Base-by-base conservation (phyloP, 2,888 invertebrate species). In the Mycogona germanica region DNA sequence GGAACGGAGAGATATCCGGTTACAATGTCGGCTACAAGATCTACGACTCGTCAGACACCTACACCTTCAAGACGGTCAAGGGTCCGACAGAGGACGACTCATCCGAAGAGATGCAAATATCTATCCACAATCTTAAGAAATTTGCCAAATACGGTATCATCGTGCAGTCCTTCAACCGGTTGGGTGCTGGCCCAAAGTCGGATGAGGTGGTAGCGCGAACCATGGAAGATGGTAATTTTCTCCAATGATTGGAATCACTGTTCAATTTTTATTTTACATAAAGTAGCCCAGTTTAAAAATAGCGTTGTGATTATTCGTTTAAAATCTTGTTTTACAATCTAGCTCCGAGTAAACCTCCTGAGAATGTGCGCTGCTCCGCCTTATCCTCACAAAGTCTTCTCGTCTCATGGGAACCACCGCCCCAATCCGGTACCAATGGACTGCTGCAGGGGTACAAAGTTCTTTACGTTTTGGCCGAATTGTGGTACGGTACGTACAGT, bases 311-410 rank as follows among this genome's bases (percentile, higher is more conserved):
- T 17, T 6, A 4, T 17, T 4, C 38, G 19, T 2, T 3, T n/a
- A 49, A n/a, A n/a, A n/a, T n/a, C n/a, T n/a, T n/a, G n/a, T n/a
- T n/a, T n/a, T n/a, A n/a, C n/a, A n/a, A n/a, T 23, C 12, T 65
- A 87, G 86, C 84, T 45, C 87, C 87, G 41, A 83, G 82, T 64
- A 77, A 78, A 65, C 76, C 85, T n/a, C 86, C 86, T 0, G 80
- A 81, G 67, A 82, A 82, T 64, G 79, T 87, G 17, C 76, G 83
- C 56, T 86, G 86, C 64, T 79, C 79, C 0, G 78, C 84, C 0
- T 68, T 84, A 44, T 80, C 82, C 26, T 83, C 86, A 0, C 81
- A 83, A 64, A 82, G 82, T 6, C 71, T 87, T 53, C 82, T 84
- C 72, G 78, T 87, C 21, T 80, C 82, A 48, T 87, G 87, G 87